These are phyloP conservation scores for Benitochromis conjunctus DNA, from an alignment of 2,113 vertebrate genomes.

Conservation along the genomic window DNA sequence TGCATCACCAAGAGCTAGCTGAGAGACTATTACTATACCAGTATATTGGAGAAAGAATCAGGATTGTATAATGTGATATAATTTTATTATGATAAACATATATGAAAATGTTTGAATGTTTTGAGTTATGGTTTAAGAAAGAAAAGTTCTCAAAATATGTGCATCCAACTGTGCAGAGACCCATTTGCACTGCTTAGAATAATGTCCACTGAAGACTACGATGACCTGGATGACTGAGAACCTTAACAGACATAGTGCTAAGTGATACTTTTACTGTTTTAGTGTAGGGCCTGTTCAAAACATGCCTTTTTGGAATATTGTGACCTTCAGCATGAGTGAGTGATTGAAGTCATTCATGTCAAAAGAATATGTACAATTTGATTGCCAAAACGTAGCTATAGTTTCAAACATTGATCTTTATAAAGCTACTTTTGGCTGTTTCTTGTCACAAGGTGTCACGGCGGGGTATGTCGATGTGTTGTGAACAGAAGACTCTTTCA, in stretches of 20 bases:
- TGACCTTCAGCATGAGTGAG: not conserved
- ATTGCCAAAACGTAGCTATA: not conserved
- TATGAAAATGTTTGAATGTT: not conserved
- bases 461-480: too few relatives aligned
- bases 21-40: not conserved
- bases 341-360: not conserved
- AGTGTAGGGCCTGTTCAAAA: not conserved
- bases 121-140: not conserved
- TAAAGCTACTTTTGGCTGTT: not conserved
- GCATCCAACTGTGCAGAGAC: not conserved
- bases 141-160: not conserved
- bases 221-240: too few relatives aligned
- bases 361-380: not conserved
- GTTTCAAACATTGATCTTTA: not conserved
- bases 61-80: not conserved
- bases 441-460: too few relatives aligned
- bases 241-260: not conserved
- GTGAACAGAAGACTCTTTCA: too few relatives aligned
- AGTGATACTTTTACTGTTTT: not conserved
- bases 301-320: not conserved
- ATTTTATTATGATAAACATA: not conserved
- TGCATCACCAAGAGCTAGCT: not conserved
- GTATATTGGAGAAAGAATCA: too few relatives aligned
- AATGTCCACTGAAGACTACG: not conserved
- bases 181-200: not conserved